Base-by-base conservation (phyloP, 1,140 invertebrate genomes). In the Scaptomyza hsui region DNA sequence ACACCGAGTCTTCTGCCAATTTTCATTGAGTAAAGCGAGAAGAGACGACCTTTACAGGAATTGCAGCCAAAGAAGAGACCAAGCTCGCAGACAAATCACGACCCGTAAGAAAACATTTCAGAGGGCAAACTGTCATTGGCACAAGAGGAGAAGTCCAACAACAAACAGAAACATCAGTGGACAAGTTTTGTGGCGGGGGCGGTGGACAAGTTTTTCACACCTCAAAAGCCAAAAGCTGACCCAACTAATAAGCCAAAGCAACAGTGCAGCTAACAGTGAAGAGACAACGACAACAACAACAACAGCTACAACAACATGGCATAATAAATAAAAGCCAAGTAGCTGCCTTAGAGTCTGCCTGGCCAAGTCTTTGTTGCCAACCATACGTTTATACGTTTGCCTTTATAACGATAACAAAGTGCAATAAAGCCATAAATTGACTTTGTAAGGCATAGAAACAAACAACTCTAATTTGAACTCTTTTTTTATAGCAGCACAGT, bases 301-400 rank as follows among this genome's bases (percentile, higher is more conserved):
- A 59, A 55, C 44, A 60, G 51, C 57, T 69, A 62, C 49, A 70
- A 59, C 71, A 71, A 63, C 78, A 85, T 75, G 81, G 82, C 81
- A 86, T 82, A 86, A 86, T 86, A 86, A 86, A 86, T 86, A 86
- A 86, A 86, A 86, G 82, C 81, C 83, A 64, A 86, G 81, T 86
- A 88, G 81, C 82, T 77, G 82, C 62, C 78, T 83, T 47, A 64
- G 78, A 83, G 79, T 78, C 78, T 78, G 75, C 55, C 75, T 78
- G 69, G 70, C 68, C 52, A 71, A 41, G 21, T 32, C 13, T 47
- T 45, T 15, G 29, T 19, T 19, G 45, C 29, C 10, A n/a, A 5
- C 7, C 9, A 29, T 7, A 39, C 10, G 63, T 61, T 61, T 47
- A 68, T 39, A 42, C 70, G 41, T 18, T 21, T 12, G 12, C 16